Percentiles rank a stretch among this genome's conserved stretches.
These are phyloP conservation scores for Ciconia boyciana DNA, from an alignment of 2,113 vertebrate species.

Conservation along the genomic window DNA sequence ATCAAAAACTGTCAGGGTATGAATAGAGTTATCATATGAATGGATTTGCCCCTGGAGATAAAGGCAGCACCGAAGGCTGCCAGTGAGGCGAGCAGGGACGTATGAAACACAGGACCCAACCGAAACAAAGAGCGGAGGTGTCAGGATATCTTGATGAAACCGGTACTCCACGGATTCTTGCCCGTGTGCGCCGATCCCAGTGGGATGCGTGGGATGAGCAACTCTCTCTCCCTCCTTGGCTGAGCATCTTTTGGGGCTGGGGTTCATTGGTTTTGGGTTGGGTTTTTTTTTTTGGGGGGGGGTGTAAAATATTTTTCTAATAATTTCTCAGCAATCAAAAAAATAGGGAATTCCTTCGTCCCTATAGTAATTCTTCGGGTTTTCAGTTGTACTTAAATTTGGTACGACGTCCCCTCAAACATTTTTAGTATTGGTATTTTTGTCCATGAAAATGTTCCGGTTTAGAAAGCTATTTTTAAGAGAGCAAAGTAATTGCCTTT, in stretches of 20 bases:
- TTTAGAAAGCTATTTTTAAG: no score
- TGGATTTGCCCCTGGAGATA: conserved; percentile 10
- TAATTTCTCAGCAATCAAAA: background rate
- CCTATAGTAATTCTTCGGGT: fast-evolving
- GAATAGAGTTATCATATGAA: conserved; percentile 58
- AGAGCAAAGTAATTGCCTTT: no score
- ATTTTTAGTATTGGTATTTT: no score
- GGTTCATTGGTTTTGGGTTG: background rate
- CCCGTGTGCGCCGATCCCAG: fast-evolving
- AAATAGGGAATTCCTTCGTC: background rate
- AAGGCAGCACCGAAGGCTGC: background rate
- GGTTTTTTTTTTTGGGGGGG: background rate
- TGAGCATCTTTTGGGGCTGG: background rate
- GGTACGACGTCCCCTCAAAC: background rate
- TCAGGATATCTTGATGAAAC: background rate
- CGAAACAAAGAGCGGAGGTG: conserved; percentile 5
- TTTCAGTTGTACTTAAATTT: background rate
- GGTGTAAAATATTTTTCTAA: background rate
- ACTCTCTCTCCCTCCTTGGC: background rate
- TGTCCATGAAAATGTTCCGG: no score
- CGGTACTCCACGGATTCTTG: fast-evolving
- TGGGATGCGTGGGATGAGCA: fast-evolving
- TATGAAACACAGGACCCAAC: background rate
- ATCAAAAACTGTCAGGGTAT: conserved; percentile 20
- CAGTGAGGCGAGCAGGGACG: background rate